A percentile compares a stretch with the other conserved stretches of the same genome.
phyloP scores from a whole-genome alignment of 2,888 invertebrate genomes.

The Amaurobius ferox region DNA sequence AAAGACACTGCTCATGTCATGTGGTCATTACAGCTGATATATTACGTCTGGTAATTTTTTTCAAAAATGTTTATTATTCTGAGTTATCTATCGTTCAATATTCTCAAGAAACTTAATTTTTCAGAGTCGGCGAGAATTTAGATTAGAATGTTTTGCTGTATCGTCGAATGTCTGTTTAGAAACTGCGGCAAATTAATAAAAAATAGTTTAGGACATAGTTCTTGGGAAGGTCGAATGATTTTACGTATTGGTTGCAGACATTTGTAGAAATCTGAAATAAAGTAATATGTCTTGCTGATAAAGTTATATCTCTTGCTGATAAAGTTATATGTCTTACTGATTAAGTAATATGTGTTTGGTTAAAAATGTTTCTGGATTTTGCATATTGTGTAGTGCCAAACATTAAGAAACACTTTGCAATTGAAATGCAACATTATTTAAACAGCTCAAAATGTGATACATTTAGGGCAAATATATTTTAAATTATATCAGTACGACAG shows the following conservation, averaged over 20 bases:
- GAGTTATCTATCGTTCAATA: neutral
- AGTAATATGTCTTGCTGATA: neutral
- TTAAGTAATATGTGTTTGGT: no score
- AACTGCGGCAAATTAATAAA: neutral
- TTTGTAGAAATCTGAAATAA: neutral
- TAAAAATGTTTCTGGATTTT: no score
- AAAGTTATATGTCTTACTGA: no score
- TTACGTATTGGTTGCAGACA: neutral
- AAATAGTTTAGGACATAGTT: slow-evolving; percentile 13
- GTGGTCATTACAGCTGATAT: neutral
- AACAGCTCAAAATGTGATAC: no score
- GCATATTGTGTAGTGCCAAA: no score
- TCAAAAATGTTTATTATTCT: slow-evolving; percentile 1
- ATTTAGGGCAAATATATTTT: no score
- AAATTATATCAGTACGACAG: no score
- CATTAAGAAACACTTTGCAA: no score
- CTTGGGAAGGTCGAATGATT: neutral
- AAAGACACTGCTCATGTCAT: neutral
- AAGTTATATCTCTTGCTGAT: no score
- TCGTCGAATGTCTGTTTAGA: neutral
- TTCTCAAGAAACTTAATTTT: neutral
- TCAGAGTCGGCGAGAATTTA: slow-evolving; percentile 7
- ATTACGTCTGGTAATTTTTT: neutral
- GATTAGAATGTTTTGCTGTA: slow-evolving; percentile 2
- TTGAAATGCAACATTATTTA: no score